Evolutionary conservation across 2,797 vertebrate genomes (phyloP), one percentile per base, ranked within the genome.

Genomic region (Fringilla coelebs): DNA sequence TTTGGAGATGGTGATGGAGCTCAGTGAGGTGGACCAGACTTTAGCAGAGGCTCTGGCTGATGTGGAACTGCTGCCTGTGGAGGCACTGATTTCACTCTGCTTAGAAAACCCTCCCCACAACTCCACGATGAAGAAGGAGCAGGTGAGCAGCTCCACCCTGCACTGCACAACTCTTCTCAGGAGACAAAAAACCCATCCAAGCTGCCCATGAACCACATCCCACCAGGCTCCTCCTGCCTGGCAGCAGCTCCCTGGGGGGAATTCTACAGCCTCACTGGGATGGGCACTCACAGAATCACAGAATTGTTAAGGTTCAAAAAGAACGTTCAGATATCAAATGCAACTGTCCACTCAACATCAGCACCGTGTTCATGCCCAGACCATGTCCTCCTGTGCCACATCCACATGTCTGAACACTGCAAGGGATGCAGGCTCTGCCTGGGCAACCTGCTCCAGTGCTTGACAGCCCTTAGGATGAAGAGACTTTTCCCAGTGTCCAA

Each of bases 71-170:
- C 36, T 83, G 57, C 31, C 62, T 45, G 17, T 6, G 0, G 3
- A 15, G 25, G 28, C 65, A 36, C 34, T 9, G 19, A 25, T 25
- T 61, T 45, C 68, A 29, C 10, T 45, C 61, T 29, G 38, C 46
- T 49, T 5, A 14, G 18, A 61, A 66, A 65, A 19, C 34, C 19
- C 54, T 43, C 18, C 40, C 17, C 16, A 25, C 11, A 4, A 2
- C 40, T 3, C 24, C 55, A 31, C 0, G 0, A 1, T 7, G 36
- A 62, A 66, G 38, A 5, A 46, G 40, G 13, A 58, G 29, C 28
- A 41, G 41, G 28, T 26, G 51, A 57, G 46, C 38, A 58, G 40
- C 36, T 86, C 76, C 66, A 41, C 49, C 24, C 36, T 14, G 38
- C 43, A 4, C 8, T n/a, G 34, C 48, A 25, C 88, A 32, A 1